These are phyloP conservation scores for Drosophila diplacantha DNA, from an alignment of 2,888 invertebrate species.

Conservation along the genomic window DNA sequence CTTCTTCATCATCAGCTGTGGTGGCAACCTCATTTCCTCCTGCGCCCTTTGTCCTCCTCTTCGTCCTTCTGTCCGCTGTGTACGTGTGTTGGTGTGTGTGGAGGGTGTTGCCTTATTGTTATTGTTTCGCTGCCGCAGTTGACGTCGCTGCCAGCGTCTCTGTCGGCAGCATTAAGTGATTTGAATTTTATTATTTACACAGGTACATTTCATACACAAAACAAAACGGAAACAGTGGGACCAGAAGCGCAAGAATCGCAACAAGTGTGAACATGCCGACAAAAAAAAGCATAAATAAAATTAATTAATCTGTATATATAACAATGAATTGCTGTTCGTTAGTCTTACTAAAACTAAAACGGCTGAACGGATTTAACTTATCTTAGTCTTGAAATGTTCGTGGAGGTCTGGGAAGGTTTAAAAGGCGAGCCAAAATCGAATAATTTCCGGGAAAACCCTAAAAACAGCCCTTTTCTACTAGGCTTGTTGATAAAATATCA, in stretches of 20 bases:
- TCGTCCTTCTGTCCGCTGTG: conserved; percentile 2
- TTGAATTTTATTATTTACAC: conserved; percentile 74
- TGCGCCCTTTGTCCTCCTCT: conserved; percentile 19
- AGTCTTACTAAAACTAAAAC: no score
- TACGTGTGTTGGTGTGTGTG: conserved; percentile 22
- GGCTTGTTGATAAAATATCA: no score
- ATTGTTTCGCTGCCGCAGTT: conserved; percentile 58
- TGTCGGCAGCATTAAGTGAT: conserved; percentile 70
- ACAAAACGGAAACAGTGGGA: conserved; percentile 31
- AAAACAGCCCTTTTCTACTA: no score
- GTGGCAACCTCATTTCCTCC: conserved; percentile 68
- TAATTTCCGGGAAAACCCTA: no score
- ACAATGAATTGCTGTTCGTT: no score
- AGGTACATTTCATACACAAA: conserved; percentile 58
- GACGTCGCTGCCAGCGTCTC: conserved; percentile 29
- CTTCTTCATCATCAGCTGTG: conserved; percentile 56
- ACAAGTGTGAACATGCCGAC: background rate
- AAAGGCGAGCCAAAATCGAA: no score
- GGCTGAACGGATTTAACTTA: no score
- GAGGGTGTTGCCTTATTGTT: conserved; percentile 69
- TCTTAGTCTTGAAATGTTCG: no score
- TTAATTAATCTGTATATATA: no score
- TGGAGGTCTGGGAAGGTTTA: no score
- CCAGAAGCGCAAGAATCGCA: conserved; percentile 1
- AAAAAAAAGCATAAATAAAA: no score